A percentile compares a stretch with the other conserved stretches of the same genome.
Conservation (phyloP, 2,797 vertebrate genomes). For the Galago senegalensis region DNA sequence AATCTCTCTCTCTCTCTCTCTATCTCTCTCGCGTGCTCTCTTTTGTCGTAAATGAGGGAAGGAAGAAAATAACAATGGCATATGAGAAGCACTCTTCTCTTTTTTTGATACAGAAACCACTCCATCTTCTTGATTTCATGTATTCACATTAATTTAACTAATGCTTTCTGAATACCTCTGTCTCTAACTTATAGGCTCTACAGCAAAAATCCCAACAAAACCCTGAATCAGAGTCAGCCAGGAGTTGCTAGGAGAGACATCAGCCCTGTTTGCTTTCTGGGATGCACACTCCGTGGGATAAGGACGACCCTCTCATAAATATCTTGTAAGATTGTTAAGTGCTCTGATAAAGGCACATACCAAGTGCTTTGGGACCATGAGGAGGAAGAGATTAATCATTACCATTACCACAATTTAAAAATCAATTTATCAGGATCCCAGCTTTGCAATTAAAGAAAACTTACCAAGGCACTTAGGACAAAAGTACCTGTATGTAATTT, state of each 20-base stretch:
- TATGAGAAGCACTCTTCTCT: neutral
- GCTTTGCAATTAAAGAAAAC: conserved; percentile 76
- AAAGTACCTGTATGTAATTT: conserved; percentile 52
- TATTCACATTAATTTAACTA: neutral
- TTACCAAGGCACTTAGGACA: conserved; percentile 63
- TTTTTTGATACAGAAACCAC: neutral
- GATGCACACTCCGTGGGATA: neutral
- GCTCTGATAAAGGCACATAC: conserved; percentile 7
- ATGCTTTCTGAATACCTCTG: neutral
- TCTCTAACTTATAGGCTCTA: neutral
- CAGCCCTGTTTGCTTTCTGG: neutral
- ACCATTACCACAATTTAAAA: conserved; percentile 70
- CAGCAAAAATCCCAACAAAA: neutral
- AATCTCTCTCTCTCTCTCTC: neutral
- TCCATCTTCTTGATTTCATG: neutral
- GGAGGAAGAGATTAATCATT: conserved; percentile 72
- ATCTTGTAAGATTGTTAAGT: conserved; percentile 61
- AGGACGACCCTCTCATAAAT: neutral
- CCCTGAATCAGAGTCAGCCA: neutral
- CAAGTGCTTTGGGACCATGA: neutral
- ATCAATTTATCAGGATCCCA: conserved; percentile 72
- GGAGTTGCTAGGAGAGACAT: too few relatives aligned
- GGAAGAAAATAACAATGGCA: neutral
- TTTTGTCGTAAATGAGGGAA: conserved; percentile 12
- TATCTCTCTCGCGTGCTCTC: neutral